Evolutionary conservation across 2,888 invertebrate species (phyloP).

Genomic region (Aquatica leii): DNA sequence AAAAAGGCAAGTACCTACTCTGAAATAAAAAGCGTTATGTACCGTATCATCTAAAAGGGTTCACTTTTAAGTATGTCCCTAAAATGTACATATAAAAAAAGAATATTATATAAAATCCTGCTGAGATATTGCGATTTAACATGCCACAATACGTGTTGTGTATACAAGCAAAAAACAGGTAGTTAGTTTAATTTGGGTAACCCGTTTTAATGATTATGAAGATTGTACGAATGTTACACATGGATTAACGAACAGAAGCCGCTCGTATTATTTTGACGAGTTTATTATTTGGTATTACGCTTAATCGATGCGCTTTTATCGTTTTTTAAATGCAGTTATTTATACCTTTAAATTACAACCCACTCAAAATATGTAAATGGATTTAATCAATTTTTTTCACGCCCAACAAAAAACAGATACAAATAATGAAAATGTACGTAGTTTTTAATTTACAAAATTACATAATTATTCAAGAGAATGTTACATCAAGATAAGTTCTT

Average conservation of each 20-base stretch:
- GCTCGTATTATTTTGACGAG: slow-evolving; percentile 15
- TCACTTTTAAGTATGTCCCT: slow-evolving; percentile 31
- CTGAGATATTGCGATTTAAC: slow-evolving; percentile 32
- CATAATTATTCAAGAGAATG: background rate
- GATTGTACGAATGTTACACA: slow-evolving; percentile 4
- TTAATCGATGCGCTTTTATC: background rate
- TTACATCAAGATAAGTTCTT: background rate
- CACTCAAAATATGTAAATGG: background rate
- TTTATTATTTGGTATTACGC: slow-evolving; percentile 11
- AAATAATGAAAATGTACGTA: slow-evolving; percentile 2
- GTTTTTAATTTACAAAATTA: slow-evolving; percentile 3
- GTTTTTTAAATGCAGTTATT: background rate
- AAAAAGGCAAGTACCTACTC: slow-evolving; percentile 33
- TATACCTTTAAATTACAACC: background rate
- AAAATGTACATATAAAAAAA: slow-evolving; percentile 24
- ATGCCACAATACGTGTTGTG: slow-evolving; percentile 34
- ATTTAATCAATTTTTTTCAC: slow-evolving; percentile 9
- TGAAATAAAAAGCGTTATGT: slow-evolving; percentile 31
- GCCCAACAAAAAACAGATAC: slow-evolving; percentile 1
- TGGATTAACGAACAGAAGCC: slow-evolving; percentile 11
- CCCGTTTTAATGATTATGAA: slow-evolving; percentile 9
- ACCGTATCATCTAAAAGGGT: slow-evolving; percentile 38
- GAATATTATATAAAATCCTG: slow-evolving; percentile 16
- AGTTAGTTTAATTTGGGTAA: slow-evolving; percentile 26
- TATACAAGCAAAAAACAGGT: slow-evolving; percentile 28